These are phyloP conservation scores for Cetonia aurata DNA, from an alignment of 2,888 invertebrate species.

Conservation along the genomic window DNA sequence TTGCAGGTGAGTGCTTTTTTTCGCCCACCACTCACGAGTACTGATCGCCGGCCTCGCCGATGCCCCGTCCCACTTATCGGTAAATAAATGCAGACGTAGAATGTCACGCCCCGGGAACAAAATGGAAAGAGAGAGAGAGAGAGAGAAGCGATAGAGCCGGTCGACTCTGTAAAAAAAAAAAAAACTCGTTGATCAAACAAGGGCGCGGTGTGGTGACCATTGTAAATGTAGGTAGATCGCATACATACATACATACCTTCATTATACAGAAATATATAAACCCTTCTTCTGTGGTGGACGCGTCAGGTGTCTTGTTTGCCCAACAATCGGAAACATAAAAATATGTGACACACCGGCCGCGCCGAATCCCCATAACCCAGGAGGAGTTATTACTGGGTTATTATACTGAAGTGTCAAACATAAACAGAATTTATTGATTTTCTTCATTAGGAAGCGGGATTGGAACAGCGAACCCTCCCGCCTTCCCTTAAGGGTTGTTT, in stretches of 20 bases:
- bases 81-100: conserved; percentile 29
- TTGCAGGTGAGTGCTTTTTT: conserved; percentile 44
- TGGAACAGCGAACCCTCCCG: background rate
- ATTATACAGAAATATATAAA: background rate
- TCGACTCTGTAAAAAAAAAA: conserved; percentile 16
- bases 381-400: conserved; percentile 30
- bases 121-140: background rate
- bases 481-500: conserved; percentile 17
- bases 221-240: background rate
- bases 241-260: background rate
- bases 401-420: conserved; percentile 37
- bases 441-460: conserved; percentile 15
- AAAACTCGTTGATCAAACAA: conserved; percentile 40
- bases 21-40: conserved; percentile 16
- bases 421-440: conserved; percentile 39
- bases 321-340: conserved; percentile 37
- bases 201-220: conserved; percentile 32
- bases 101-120: background rate
- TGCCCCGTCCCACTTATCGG: conserved; percentile 31
- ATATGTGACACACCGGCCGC: conserved; percentile 21
- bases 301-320: conserved; percentile 30
- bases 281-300: background rate
- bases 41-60: conserved; percentile 17
- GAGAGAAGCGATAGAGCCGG: too few species aligned
- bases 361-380: background rate